Evolutionary conservation across 2,797 vertebrate genomes (phyloP), one percentile per base, ranked within the genome.

Genomic region (Adelosebastes latens): DNA sequence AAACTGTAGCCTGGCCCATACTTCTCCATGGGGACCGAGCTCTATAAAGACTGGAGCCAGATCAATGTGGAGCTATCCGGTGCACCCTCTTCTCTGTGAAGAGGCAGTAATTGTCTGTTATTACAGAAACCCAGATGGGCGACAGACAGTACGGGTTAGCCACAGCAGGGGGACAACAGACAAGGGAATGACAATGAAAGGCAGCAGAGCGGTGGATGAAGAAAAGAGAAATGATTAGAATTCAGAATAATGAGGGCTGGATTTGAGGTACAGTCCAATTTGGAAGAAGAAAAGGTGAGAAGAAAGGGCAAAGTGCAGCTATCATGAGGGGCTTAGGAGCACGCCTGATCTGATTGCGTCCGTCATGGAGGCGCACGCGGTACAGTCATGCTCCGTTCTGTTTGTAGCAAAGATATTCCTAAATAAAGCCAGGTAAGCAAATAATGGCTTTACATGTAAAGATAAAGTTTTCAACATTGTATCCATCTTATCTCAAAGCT

Each of bases 1-100:
- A 81, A 81, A 77, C 62, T 83, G 64, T 56, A 69, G 75, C 59
- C 75, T 80, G 77, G 66, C 75, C 76, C 63, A 56, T 69, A 10
- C 62, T 36, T 71, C 31, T 76, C 87, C 77, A 63, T 46, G 52
- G 87, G 76, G 90, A 89, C 75, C 20, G n/a, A 77, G 76, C 78
- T 79, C 75, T 71, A 62, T 81, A 76, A 86, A 90, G 86, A 81
- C 87, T 78, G 90, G 85, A 88, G 74, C 71, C 78, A 82, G 92
- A 95, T 95, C 94, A 93, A 94, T 95, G 88, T 82, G 31, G 77
- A 88, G 86, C 92, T 84, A 74, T 87, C 77, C 6, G 49, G 60
- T 82, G 59, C 46, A 42, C 85, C 86, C 83, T 77, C 82, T 80
- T 72, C 65, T 83, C 79, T 83, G 85, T 87, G 87, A 81, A 65